A percentile compares a stretch with the other conserved stretches of the same genome.
phyloP scores from a whole-genome alignment of 2,113 vertebrate genomes.

The Craseonycteris thonglongyai region DNA sequence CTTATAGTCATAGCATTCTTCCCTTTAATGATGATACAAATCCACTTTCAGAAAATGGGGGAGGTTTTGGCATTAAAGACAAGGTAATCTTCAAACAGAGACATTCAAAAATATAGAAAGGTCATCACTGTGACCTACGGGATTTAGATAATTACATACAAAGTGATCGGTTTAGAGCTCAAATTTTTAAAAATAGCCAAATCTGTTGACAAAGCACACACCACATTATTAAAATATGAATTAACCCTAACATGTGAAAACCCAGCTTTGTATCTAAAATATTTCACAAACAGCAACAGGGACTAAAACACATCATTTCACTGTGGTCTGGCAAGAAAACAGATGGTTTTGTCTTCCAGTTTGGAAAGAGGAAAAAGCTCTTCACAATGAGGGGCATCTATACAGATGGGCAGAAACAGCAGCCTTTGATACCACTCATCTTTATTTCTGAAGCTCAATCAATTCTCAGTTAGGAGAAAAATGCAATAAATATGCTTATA shows the following conservation, averaged over 20 bases:
- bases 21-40: slow-evolving; percentile 53
- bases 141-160: slow-evolving; percentile 46
- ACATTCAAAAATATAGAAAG: slow-evolving; percentile 41
- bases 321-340: background rate
- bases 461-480: background rate
- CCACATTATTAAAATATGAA: background rate
- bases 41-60: slow-evolving; percentile 46
- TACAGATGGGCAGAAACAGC: background rate
- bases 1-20: slow-evolving; percentile 25
- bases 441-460: background rate
- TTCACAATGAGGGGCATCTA: background rate
- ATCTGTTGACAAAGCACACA: background rate
- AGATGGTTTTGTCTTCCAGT: background rate
- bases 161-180: slow-evolving; percentile 29
- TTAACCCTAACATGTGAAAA: slow-evolving; percentile 35
- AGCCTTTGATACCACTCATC: background rate
- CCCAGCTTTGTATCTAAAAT: slow-evolving; percentile 2
- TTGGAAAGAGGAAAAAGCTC: background rate
- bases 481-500: background rate
- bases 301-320: background rate
- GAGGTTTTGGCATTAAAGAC: slow-evolving; percentile 42
- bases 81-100: slow-evolving; percentile 54
- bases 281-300: slow-evolving; percentile 11
- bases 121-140: slow-evolving; percentile 15
- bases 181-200: background rate